These are phyloP conservation scores for Gila orcuttii DNA, from an alignment of 2,113 vertebrate species.

Conservation along the genomic window DNA sequence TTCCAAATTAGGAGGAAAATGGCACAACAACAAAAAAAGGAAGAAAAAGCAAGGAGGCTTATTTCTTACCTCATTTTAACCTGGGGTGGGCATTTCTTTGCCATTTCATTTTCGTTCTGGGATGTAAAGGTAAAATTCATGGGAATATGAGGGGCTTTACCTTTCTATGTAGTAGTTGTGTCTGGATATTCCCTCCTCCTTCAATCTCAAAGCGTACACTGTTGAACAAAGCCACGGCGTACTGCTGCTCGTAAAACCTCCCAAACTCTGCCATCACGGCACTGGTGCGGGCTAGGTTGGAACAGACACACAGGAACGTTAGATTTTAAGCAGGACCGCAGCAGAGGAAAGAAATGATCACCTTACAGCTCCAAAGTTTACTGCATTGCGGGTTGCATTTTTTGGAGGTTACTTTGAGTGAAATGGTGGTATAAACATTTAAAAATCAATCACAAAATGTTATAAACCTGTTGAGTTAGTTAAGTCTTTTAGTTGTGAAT, in stretches of 20 bases:
- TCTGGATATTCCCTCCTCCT: conserved; percentile 80
- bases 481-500: conserved; percentile 10
- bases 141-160: conserved; percentile 63
- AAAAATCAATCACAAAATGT: not conserved
- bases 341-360: not conserved
- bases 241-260: conserved; percentile 84
- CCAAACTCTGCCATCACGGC: conserved; percentile 84
- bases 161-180: conserved; percentile 93
- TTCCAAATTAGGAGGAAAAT: conserved; percentile 7
- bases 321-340: not conserved
- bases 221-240: conserved; percentile 89
- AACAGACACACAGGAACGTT: conserved; percentile 19
- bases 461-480: not conserved
- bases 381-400: not conserved
- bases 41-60: not conserved
- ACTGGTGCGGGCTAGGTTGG: conserved; percentile 78
- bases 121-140: not conserved
- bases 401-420: not conserved
- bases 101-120: not conserved
- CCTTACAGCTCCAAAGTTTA: not conserved
- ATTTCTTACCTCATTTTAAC: not conserved
- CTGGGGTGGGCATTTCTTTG: not conserved
- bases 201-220: conserved; percentile 92
- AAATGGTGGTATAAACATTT: not conserved
- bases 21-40: too few species aligned